Base-by-base conservation (phyloP, 2,797 vertebrate species). In the Nasua narica region DNA sequence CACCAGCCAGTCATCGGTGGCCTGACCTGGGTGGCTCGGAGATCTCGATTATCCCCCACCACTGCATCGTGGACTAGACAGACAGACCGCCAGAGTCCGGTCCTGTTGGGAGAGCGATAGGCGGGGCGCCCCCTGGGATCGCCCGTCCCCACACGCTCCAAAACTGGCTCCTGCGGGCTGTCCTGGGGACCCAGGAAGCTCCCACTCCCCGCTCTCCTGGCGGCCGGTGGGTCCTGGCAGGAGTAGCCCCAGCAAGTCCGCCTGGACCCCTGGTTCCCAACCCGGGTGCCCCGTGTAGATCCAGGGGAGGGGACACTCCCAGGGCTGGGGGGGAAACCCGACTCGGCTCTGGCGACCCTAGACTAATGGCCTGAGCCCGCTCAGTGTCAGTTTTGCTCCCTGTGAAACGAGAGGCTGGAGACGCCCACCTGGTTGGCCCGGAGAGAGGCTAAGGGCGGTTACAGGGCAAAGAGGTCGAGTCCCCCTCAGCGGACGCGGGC, bases 51-150 rank as follows among this genome's bases (percentile, higher is more conserved):
- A 97, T 92, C 95, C 83, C 7, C 16, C 86, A 94, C 95, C 92
- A 96, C 95, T 96, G 92, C 96, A 97, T 94, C 97, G 95, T 60
- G 29, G 96, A 96, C 97, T 84, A 94, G 89, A 97, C 91, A 96
- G 77, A 78, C 87, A 72, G 96, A 76, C 92, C 92, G 46, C 79
- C 91, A 91, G 96, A 96, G 96, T 72, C 50, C 95, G 43, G 90
- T 72, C 76, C 96, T 85, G 65, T 93, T 93, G 77, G 29, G 91
- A 93, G n/a, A 91, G 96, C n/a, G 87, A 70, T 3, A 56, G 18
- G 82, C 93, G 93, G 95, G 92, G 7, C 0, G 3, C 90, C 95
- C 95, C 92, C 3, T 0, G 1, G 21, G 0, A 19, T 85, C 32
- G 9, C 78, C 27, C 9, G 3, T 18, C 29, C 79, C 82, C 60